phyloP scores from a whole-genome alignment of 2,888 invertebrate species.

The Sepioteuthis lessoniana region DNA sequence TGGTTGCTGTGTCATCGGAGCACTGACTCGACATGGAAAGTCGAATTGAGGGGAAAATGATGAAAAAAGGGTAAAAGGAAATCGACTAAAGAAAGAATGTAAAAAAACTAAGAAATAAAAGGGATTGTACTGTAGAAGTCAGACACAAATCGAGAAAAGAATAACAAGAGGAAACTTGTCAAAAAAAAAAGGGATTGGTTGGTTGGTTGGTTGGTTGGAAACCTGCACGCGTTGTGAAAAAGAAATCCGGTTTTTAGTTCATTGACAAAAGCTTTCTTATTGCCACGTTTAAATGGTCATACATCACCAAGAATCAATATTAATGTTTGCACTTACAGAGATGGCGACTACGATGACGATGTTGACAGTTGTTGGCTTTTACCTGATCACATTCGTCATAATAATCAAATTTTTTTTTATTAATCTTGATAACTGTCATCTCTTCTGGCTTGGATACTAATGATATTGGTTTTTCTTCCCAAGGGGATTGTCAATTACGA shows the following conservation, averaged over 20 bases:
- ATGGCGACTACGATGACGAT: neutral
- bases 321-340: neutral
- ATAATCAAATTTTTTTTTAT: neutral
- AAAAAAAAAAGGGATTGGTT: neutral
- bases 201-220: neutral
- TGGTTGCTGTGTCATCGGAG: neutral
- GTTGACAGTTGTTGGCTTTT: neutral
- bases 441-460: fast-evolving
- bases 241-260: neutral
- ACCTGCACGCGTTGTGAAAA: neutral
- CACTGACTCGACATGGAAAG: neutral
- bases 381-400: neutral
- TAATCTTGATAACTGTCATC: neutral
- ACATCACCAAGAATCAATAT: neutral
- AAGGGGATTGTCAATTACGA: neutral
- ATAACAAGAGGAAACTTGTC: neutral
- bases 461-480: neutral
- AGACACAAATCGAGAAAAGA: neutral
- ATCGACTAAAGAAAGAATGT: neutral
- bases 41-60: neutral
- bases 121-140: no score
- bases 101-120: no score
- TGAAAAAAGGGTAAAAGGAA: neutral
- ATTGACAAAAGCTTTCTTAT: neutral
- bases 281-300: neutral